Evolutionary conservation across 2,888 invertebrate genomes (phyloP), one percentile per base, ranked within the genome.

Genomic region (Saturnia japonica): DNA sequence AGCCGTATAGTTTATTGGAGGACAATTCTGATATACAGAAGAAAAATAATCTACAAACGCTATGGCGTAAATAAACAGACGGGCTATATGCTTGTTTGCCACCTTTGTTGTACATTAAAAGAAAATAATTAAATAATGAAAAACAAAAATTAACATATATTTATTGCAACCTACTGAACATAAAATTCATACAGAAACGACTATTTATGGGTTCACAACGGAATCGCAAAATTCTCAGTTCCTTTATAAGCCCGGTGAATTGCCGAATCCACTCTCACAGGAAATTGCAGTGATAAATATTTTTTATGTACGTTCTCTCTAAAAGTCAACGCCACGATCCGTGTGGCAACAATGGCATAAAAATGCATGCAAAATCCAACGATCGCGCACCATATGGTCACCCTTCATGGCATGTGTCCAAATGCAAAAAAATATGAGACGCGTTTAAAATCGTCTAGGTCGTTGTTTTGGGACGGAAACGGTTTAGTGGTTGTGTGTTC

Each of bases 271-370:
- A 64, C 40, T 60, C 22, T 42, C n/a, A 64, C 40, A 68, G 71
- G 71, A 71, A 71, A 71, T 64, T 42, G 71, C 71, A 68, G 64
- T 68, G 68, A 68, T 71, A 71, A 71, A 71, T 71, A 71, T 71
- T 71, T 71, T 70, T 71, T 71, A 68, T 71, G 54, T 43, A 51
- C 22, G 16, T 25, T 51, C 68, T 12, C 54, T 68, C 47, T 34
- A 47, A 62, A 51, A 66, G 40, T 57, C 25, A 71, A 71, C 45
- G 45, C 12, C 71, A 14, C n/a, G 42, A 47, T 51, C 68, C 62
- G 68, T 62, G 54, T 28, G 43, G 70, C 43, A 54, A 43, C 40
- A 60, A 45, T 34, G 42, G 64, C 68, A 68, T 68, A 51, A 71
- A 64, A 71, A 68, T 71, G 62, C 68, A 68, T 70, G 62, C 34